Conservation (phyloP, 2,888 invertebrate species). For the Epistrophe grossulariae region DNA sequence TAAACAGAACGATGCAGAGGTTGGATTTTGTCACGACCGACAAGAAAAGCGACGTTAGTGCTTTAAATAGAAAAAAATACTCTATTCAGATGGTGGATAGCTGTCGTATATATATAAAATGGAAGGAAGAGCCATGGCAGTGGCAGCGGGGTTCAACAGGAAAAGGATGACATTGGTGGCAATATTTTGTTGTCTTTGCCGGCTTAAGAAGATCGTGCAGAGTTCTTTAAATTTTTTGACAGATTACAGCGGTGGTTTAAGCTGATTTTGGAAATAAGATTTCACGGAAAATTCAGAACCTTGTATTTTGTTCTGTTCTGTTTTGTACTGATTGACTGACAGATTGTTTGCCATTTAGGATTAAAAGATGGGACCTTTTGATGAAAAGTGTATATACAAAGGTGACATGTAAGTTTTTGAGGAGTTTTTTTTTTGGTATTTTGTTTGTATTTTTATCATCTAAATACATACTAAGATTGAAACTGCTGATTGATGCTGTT, state of each 20-base stretch:
- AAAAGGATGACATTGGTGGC: conserved; percentile 52
- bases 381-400: neutral
- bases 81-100: conserved; percentile 18
- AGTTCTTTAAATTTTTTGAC: conserved; percentile 57
- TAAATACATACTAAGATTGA: too few species aligned
- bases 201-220: conserved; percentile 63
- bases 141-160: neutral
- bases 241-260: conserved; percentile 52
- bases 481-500: too few species aligned
- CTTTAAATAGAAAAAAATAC: conserved; percentile 67
- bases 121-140: neutral
- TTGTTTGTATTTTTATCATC: too few species aligned
- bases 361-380: neutral
- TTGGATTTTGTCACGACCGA: conserved; percentile 70
- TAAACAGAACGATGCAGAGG: conserved; percentile 49
- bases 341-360: conserved; percentile 50
- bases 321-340: conserved; percentile 61
- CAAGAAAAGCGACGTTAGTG: conserved; percentile 48
- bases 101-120: conserved; percentile 23
- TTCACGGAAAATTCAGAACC: conserved; percentile 50
- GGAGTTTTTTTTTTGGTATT: too few species aligned
- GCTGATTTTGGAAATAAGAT: conserved; percentile 62
- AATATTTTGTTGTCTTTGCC: conserved; percentile 47
- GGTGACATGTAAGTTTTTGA: neutral
- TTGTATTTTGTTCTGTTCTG: neutral